phyloP scores from a whole-genome alignment of 2,797 vertebrate species.

The Cryptoprocta ferox region DNA sequence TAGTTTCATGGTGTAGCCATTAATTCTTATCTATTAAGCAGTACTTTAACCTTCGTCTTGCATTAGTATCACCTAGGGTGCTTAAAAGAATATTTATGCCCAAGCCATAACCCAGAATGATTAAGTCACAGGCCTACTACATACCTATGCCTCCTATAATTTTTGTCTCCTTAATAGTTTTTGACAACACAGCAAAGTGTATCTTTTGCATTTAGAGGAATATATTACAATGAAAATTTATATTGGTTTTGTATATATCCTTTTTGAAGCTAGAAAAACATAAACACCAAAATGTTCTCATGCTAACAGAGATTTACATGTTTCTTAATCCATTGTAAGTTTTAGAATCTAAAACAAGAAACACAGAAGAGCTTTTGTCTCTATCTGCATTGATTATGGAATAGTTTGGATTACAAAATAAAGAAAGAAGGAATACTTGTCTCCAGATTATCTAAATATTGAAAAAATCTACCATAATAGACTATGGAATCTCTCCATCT shows the following conservation, averaged over 20 bases:
- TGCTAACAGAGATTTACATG: not conserved
- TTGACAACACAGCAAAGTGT: not conserved
- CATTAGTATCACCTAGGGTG: not conserved
- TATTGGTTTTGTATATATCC: not conserved
- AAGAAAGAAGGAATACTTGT: not conserved
- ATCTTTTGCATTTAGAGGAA: not conserved
- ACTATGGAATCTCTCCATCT: not conserved
- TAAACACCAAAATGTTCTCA: not conserved
- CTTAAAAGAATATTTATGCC: not conserved
- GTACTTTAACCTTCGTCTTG: constrained; percentile 24
- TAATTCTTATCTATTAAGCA: constrained; percentile 25
- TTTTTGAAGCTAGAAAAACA: constrained; percentile 43
- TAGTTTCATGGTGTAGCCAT: not conserved
- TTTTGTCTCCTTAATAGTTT: not conserved
- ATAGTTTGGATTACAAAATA: not conserved
- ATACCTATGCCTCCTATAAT: not conserved
- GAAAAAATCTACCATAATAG: not conserved
- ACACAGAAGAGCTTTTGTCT: not conserved
- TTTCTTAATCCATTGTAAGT: constrained; percentile 34
- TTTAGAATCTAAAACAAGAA: not conserved
- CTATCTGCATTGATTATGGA: not conserved
- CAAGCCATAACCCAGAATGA: not conserved
- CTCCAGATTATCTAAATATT: not conserved
- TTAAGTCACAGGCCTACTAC: not conserved
- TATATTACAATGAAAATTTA: not conserved